Percentiles rank a stretch among this genome's conserved stretches.
Evolutionary conservation across 2,797 vertebrate species (phyloP).

Genomic region (Capromys pilorides): DNA sequence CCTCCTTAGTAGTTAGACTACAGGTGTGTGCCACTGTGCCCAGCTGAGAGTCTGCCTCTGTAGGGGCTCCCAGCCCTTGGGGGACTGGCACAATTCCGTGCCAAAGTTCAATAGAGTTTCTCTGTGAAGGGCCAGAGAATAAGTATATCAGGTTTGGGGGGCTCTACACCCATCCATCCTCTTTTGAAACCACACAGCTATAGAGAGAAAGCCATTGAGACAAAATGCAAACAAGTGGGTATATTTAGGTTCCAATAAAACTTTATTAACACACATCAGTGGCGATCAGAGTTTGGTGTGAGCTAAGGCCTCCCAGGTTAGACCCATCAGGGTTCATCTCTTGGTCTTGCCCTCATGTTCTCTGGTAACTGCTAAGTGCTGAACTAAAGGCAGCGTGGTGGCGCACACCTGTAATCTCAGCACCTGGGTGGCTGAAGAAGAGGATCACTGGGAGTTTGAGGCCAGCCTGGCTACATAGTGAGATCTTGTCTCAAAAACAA

Average conservation of each 20-base stretch:
- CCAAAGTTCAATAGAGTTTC: background rate
- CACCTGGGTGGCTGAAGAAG: too few relatives aligned
- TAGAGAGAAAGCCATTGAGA: background rate
- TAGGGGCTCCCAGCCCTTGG: background rate
- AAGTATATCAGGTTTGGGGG: background rate
- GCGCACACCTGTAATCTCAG: too few relatives aligned
- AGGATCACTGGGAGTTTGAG: too few relatives aligned
- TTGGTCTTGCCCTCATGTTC: background rate
- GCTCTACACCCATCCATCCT: background rate
- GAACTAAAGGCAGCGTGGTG: background rate
- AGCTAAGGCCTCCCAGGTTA: background rate
- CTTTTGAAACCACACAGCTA: background rate
- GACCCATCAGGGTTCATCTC: background rate
- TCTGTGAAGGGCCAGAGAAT: background rate
- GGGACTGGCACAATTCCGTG: too few relatives aligned
- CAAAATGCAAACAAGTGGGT: background rate
- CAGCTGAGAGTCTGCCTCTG: too few relatives aligned
- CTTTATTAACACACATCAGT: slow-evolving; percentile 12
- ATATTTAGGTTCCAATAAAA: slow-evolving; percentile 6
- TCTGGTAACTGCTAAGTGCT: background rate
- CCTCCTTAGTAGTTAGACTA: background rate
- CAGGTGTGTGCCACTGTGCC: too few relatives aligned
- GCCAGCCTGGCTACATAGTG: too few relatives aligned
- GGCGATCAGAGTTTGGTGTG: background rate
- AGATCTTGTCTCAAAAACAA: too few relatives aligned